These are phyloP conservation scores for Ypsolopha scabrella DNA, from an alignment of 2,888 invertebrate genomes.

Conservation along the genomic window DNA sequence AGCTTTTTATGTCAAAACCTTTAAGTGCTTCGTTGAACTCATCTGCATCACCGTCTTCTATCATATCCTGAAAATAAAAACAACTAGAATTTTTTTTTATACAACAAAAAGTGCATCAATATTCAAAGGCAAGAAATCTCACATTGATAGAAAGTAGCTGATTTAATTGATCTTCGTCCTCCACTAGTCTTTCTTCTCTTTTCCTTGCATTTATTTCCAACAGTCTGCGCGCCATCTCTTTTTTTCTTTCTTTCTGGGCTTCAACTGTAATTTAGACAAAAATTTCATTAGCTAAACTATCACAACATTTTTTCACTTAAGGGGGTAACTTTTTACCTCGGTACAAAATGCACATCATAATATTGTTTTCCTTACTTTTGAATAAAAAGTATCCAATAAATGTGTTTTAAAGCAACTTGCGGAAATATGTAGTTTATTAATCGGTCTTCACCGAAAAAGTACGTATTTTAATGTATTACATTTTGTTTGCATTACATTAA, in stretches of 20 bases:
- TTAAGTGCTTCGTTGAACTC: slow-evolving; percentile 81
- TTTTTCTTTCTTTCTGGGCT: slow-evolving; percentile 88
- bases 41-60: slow-evolving; percentile 81
- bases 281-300: background rate
- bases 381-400: too few species aligned
- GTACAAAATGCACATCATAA: too few species aligned
- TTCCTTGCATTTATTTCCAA: slow-evolving; percentile 92
- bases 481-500: too few species aligned
- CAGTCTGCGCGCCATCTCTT: slow-evolving; percentile 85
- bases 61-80: slow-evolving; percentile 44
- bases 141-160: slow-evolving; percentile 81
- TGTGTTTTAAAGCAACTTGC: too few species aligned
- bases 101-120: slow-evolving; percentile 67
- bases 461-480: too few species aligned
- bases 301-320: too few species aligned
- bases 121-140: background rate
- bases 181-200: slow-evolving; percentile 86
- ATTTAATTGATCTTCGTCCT: slow-evolving; percentile 88
- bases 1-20: slow-evolving; percentile 79
- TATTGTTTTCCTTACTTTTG: too few species aligned
- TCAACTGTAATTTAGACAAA: slow-evolving; percentile 58
- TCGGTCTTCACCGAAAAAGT: too few species aligned
- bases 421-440: too few species aligned
- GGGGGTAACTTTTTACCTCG: too few species aligned
- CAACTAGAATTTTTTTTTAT: too few species aligned